phyloP scores from a whole-genome alignment of 2,888 invertebrate species.

The Tetanocera ferruginea region DNA sequence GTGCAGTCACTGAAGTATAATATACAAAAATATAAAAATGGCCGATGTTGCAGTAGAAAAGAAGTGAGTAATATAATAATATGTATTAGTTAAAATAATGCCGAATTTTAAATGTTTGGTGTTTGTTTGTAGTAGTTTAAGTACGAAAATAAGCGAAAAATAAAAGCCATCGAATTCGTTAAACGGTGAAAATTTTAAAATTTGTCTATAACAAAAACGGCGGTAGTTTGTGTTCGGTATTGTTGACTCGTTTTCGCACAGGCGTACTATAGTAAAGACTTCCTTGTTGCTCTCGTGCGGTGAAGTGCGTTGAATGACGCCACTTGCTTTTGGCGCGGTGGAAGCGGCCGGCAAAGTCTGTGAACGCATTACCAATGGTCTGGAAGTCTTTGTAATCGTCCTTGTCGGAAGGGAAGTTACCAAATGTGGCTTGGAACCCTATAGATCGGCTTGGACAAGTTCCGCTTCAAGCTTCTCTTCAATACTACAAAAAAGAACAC shows the following conservation, averaged over 20 bases:
- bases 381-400: background rate
- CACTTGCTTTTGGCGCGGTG: constrained; percentile 33
- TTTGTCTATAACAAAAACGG: constrained; percentile 59
- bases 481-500: background rate
- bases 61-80: constrained; percentile 65
- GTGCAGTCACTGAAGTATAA: constrained; percentile 20
- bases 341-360: constrained; percentile 30
- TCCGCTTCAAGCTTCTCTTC: too few relatives aligned
- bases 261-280: constrained; percentile 22
- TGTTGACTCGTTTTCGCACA: constrained; percentile 57
- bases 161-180: constrained; percentile 42
- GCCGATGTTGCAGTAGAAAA: constrained; percentile 70
- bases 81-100: constrained; percentile 40
- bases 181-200: constrained; percentile 60
- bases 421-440: background rate
- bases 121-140: background rate
- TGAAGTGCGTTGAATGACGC: constrained; percentile 19
- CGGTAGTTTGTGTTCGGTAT: constrained; percentile 42
- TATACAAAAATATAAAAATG: constrained; percentile 60
- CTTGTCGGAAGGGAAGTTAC: background rate
- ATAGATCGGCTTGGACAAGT: too few relatives aligned
- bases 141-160: background rate
- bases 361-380: background rate
- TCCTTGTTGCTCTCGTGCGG: constrained; percentile 24
- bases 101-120: background rate